phyloP scores from a whole-genome alignment of 2,888 invertebrate genomes.

The Gymnoscelis rufifasciata region DNA sequence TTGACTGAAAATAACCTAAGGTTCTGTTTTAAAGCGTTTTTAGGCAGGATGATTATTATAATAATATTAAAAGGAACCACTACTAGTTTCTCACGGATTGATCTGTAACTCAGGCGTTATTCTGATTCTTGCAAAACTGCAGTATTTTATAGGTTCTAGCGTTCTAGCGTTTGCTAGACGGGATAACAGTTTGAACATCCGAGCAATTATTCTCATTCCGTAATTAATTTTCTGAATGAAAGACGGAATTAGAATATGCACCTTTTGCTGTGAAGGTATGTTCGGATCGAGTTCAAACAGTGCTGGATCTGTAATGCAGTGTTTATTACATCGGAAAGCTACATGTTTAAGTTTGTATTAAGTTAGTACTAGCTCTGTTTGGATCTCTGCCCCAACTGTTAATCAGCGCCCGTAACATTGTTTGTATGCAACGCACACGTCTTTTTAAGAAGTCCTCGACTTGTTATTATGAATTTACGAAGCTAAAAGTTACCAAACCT shows the following conservation, averaged over 20 bases:
- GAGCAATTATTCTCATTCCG: constrained; percentile 11
- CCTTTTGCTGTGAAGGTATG: constrained; percentile 1
- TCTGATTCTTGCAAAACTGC: too few species aligned
- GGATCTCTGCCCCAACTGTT: constrained; percentile 24
- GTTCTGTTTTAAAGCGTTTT: too few species aligned
- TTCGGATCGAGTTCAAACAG: constrained; percentile 10
- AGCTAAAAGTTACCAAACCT: constrained; percentile 10
- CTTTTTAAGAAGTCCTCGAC: constrained; percentile 31
- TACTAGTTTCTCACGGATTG: too few species aligned
- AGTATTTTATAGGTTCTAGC: too few species aligned
- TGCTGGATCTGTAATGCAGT: not conserved
- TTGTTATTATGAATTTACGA: not conserved
- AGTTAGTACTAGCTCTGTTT: constrained; percentile 6
- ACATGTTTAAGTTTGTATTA: not conserved
- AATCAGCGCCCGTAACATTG: constrained; percentile 22
- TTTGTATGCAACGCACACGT: constrained; percentile 35
- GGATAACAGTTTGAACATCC: too few species aligned
- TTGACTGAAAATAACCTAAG: too few species aligned
- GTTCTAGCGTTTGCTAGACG: not conserved
- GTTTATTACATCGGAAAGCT: not conserved
- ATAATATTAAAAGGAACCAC: too few species aligned
- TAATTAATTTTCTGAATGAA: constrained; percentile 6
- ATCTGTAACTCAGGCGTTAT: too few species aligned
- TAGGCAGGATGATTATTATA: too few species aligned
- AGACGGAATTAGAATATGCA: constrained; percentile 5